Evolutionary conservation across 2,113 vertebrate genomes (phyloP).

Genomic region (Saguinus midas): DNA sequence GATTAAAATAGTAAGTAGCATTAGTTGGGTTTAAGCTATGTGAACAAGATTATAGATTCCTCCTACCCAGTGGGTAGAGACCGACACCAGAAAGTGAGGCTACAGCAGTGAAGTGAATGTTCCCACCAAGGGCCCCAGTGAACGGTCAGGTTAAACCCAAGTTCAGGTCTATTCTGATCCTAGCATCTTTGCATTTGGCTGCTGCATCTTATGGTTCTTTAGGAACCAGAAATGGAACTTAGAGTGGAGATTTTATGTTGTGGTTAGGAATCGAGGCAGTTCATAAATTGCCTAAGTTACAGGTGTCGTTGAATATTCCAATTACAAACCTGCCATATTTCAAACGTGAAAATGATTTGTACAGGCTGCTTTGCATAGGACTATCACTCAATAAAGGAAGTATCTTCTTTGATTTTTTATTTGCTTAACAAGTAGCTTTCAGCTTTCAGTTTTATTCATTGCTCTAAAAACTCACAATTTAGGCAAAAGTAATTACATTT

Average conservation of each 20-base stretch:
- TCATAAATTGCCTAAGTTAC: not conserved
- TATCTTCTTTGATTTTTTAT: constrained; percentile 45
- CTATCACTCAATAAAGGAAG: constrained; percentile 35
- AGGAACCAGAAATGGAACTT: too few relatives aligned
- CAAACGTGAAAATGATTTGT: constrained; percentile 2
- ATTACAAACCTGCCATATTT: not conserved
- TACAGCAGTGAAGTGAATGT: not conserved
- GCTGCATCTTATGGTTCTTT: not conserved
- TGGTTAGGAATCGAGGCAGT: not conserved
- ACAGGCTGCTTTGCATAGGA: constrained; percentile 37
- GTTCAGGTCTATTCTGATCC: not conserved
- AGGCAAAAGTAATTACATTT: constrained; percentile 59
- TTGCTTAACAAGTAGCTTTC: constrained; percentile 58
- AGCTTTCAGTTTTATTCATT: constrained; percentile 62
- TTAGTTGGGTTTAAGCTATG: not conserved
- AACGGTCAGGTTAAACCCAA: not conserved
- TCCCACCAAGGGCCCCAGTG: accelerated
- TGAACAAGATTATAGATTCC: not conserved
- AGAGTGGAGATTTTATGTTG: too few relatives aligned
- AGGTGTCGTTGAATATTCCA: not conserved
- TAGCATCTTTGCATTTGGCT: accelerated
- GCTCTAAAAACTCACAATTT: constrained; percentile 64
- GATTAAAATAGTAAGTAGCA: not conserved
- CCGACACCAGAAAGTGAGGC: accelerated
- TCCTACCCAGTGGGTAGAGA: accelerated